Evolutionary conservation across 2,113 vertebrate species (phyloP), one percentile per base, ranked within the genome.

Genomic region (Pomatostomus ruficeps): DNA sequence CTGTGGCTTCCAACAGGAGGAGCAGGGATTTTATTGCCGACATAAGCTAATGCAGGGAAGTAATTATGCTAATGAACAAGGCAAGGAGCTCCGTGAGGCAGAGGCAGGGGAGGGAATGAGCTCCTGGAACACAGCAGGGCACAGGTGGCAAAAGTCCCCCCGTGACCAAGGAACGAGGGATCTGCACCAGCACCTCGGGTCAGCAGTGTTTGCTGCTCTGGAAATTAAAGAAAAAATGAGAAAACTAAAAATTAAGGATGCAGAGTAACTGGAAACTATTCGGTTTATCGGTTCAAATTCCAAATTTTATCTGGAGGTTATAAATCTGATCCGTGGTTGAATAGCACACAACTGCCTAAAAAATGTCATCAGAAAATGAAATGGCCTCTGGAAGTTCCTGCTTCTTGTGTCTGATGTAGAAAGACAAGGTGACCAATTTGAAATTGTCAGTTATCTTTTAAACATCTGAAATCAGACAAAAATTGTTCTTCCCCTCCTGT

Each of bases 1-100:
- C 77, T 84, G 16, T 54, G 46, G 48, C 72, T 89, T 89, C 81
- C 81, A 62, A 61, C 45, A 45, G 68, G 74, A 94, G 52, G 36
- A 95, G 49, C 36, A 31, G 73, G 45, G 63, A 16, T 75, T 91
- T 89, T 73, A 93, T 87, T 66, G n/a, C 58, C 52, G 89, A 59
- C 1, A 0, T 61, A 45, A 94, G 49, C 33, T 82, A 76, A 95
- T 33, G 70, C 20, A 49, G 55, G 81, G 84, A 68, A 88, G 86
- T 79, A 76, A 94, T 95, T 91, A 85, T 66, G 87, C n/a, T 89
- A 95, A 96, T 95, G 93, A 95, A 42, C 36, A 61, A 82, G 89
- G 43, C 63, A 94, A 85, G 90, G 59, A 95, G 57, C 63, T 77
- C 9, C 71, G 85, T 66, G 85, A 86, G 77, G 79, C 91, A 78